Percentiles rank a stretch among this genome's conserved stretches.
Evolutionary conservation across 2,888 invertebrate genomes (phyloP).

Genomic region (Agrochola litura): DNA sequence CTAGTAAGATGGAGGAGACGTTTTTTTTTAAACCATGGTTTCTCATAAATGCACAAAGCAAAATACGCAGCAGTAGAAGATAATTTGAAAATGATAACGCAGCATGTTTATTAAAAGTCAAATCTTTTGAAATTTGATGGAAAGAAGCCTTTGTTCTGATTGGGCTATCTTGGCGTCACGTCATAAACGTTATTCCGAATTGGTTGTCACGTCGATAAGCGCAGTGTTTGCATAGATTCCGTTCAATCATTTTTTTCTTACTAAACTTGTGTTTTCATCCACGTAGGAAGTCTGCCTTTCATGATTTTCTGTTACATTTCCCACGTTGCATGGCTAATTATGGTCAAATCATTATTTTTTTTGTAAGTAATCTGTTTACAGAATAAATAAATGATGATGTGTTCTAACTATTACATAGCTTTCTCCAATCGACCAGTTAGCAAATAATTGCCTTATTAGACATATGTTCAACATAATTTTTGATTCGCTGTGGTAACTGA

Average conservation of each 20-base stretch:
- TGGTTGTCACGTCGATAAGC: neutral
- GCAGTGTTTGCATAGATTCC: neutral
- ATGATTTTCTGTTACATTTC: neutral
- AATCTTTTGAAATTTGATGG: neutral
- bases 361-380: neutral
- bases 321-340: neutral
- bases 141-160: neutral
- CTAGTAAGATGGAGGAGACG: neutral
- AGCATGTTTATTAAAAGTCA: no score
- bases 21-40: neutral
- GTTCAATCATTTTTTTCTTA: neutral
- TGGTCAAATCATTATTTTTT: neutral
- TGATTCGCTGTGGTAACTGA: neutral
- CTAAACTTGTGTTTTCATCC: neutral
- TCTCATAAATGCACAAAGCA: neutral
- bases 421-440: neutral
- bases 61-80: neutral
- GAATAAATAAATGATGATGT: no score
- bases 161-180: neutral
- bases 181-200: neutral
- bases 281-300: neutral
- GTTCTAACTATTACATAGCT: neutral
- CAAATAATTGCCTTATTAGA: conserved; percentile 11
- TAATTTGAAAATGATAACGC: neutral
- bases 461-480: neutral